phyloP scores from a whole-genome alignment of 2,797 vertebrate species.

The Melanotaenia maccullochi region DNA sequence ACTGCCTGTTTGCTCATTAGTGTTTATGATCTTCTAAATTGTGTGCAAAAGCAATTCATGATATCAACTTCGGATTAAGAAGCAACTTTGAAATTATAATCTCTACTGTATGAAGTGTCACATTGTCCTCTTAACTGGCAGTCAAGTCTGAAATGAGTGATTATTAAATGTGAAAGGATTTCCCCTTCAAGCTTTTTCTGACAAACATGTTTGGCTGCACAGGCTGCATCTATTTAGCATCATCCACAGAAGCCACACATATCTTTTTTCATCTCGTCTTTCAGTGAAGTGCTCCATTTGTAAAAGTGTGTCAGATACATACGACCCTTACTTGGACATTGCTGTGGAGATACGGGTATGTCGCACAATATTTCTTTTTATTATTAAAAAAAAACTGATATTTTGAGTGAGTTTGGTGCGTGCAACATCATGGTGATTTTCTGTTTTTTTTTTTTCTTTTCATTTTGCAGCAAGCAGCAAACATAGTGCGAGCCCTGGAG shows the following conservation, averaged over 20 bases:
- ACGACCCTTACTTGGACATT: constrained; percentile 94
- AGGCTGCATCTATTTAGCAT: background rate
- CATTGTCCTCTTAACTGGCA: background rate
- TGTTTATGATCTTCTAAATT: background rate
- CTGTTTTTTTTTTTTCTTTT: constrained; percentile 16
- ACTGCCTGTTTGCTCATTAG: background rate
- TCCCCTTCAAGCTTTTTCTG: constrained; percentile 14
- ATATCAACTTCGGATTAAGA: background rate
- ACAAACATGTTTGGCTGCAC: background rate
- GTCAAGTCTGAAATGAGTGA: background rate
- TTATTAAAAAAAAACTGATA: background rate
- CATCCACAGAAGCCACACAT: constrained; percentile 2
- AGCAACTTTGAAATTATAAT: background rate
- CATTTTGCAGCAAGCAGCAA: constrained; percentile 85
- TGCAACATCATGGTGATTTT: background rate
- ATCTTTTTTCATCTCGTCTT: constrained; percentile 40
- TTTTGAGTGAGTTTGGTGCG: background rate
- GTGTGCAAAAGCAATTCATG: background rate
- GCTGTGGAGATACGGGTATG: constrained; percentile 93
- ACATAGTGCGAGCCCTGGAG: constrained; percentile 91
- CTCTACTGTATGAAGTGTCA: background rate
- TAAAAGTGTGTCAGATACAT: constrained; percentile 94
- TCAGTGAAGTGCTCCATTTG: constrained; percentile 94
- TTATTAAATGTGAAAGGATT: background rate
- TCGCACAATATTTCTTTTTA: constrained; percentile 2